Base-by-base conservation (phyloP, 2,888 invertebrate species). In the Catocala fraxini region DNA sequence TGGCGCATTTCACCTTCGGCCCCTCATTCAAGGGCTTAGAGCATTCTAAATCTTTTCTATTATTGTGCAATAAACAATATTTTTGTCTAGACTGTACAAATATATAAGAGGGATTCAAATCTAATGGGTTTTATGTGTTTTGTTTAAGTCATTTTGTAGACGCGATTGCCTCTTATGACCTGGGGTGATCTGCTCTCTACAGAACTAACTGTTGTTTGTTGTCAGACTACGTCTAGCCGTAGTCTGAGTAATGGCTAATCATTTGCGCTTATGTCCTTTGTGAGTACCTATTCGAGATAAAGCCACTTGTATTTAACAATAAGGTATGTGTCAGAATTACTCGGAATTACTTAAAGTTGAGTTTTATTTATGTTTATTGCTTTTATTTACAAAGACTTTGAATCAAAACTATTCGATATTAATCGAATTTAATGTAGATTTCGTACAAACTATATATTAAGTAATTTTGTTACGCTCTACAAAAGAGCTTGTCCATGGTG, bases 51-150 rank as follows among this genome's bases (percentile, higher is more conserved):
- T 81, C 70, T 76, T 76, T 73, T 73, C 70, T 75, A 77, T 84
- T 78, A 83, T 75, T 79, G 77, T 79, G 76, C 68, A 76, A 81
- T 83, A 84, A 82, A 85, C 79, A 79, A 82, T 75, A 75, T 71
- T 84, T 80, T 79, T 67, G 85, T 88, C 87, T 87, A 87, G 86
- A 87, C 85, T 71, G 67, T 75, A 70, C 71, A 74, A 78, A 82
- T 80, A 80, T 73, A 80, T 83, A 81, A 81, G 70, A 76, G 70
- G 75, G 75, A 79, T 80, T 75, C 76, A 77, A 82, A 80, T 83
- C 79, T 83, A 81, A 83, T 84, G 75, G 75, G 62, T 64, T 71
- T 75, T 78, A 82, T 84, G 79, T 80, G 81, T 81, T 81, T 80
- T 84, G 77, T 82, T 82, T 71, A 68, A 71, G 67, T 73, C 74